Conservation (phyloP, 2,797 vertebrate genomes). For the Alca torda region DNA sequence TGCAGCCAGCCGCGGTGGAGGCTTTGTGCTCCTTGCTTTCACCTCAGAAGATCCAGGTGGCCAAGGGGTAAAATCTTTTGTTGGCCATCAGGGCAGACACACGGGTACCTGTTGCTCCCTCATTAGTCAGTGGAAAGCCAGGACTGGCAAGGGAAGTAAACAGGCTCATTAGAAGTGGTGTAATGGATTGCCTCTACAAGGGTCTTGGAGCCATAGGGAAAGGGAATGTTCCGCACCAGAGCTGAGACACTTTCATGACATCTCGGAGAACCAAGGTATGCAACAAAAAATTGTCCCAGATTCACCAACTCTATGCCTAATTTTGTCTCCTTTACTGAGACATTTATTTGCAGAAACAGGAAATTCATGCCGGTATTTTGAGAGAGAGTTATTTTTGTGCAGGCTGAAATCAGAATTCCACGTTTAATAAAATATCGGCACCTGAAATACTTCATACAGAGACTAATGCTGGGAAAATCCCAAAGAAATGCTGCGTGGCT, state of each 20-base stretch:
- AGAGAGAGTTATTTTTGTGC: background rate
- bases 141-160: background rate
- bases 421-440: background rate
- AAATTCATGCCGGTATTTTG: background rate
- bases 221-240: background rate
- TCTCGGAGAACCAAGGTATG: background rate
- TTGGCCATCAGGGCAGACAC: background rate
- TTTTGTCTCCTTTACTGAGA: background rate
- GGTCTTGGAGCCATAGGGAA: background rate
- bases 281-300: background rate
- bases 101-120: background rate
- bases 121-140: background rate
- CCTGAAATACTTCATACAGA: background rate
- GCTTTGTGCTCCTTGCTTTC: background rate
- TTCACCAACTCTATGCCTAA: background rate
- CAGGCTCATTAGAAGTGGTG: background rate
- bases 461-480: background rate
- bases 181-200: background rate
- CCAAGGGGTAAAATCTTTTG: background rate
- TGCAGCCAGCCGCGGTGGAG: fast-evolving
- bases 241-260: fast-evolving
- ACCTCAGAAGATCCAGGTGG: background rate
- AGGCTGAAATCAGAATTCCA: background rate
- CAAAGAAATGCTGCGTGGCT: background rate
- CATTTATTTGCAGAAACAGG: background rate